phyloP scores from a whole-genome alignment of 2,888 invertebrate genomes.

The Mythimna ferrago region DNA sequence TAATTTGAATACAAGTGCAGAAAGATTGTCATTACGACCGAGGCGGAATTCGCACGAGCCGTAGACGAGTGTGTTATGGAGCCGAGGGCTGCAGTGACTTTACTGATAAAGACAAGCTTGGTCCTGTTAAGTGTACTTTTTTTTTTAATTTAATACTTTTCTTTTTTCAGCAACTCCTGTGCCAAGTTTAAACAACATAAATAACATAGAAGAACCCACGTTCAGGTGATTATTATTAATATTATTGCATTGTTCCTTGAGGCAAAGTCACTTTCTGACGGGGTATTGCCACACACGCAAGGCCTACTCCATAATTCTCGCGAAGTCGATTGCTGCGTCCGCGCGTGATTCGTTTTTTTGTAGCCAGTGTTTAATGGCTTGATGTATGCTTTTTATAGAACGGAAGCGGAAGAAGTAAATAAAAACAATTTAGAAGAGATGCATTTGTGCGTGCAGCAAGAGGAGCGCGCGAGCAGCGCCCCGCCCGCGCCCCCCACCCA shows the following conservation, averaged over 20 bases:
- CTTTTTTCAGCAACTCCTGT: slow-evolving; percentile 76
- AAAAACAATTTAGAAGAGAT: slow-evolving; percentile 78
- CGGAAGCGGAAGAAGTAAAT: slow-evolving; percentile 72
- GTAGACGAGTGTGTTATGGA: too few species aligned
- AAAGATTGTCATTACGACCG: too few species aligned
- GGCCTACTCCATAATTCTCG: background rate
- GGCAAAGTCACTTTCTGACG: too few species aligned
- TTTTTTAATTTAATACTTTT: background rate
- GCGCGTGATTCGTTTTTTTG: background rate
- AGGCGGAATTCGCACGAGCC: too few species aligned
- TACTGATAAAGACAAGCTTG: too few species aligned
- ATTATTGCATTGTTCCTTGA: background rate
- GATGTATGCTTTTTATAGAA: slow-evolving; percentile 54
- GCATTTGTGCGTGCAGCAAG: slow-evolving; percentile 74
- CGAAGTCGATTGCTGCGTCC: too few species aligned
- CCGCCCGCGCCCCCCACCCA: slow-evolving; percentile 67
- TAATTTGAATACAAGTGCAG: too few species aligned
- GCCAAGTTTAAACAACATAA: slow-evolving; percentile 77
- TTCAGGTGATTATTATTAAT: slow-evolving; percentile 71
- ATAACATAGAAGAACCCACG: slow-evolving; percentile 72
- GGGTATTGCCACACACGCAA: background rate
- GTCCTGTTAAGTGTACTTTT: too few species aligned
- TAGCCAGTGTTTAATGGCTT: background rate
- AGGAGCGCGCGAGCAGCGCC: slow-evolving; percentile 79
- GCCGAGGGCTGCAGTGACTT: too few species aligned